Evolutionary conservation across 23 tunicate genomes (phyloP), one percentile per base, ranked within the genome.

Genomic region (Trididemnum nubilum): DNA sequence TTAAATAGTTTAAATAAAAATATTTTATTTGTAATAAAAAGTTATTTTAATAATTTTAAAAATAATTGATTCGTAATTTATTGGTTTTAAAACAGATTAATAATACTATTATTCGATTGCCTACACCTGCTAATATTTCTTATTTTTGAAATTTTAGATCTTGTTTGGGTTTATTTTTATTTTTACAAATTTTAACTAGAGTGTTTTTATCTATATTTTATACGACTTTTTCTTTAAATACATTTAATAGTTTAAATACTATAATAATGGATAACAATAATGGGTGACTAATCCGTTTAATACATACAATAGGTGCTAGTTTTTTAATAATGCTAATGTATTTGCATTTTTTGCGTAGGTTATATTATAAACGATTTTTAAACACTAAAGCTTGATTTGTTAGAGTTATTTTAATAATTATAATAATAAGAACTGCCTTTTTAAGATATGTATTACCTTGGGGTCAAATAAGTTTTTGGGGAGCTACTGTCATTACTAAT

Each of bases 381-480:
- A 59, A 78, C 29, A 28, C 27, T n/a, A 18, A 9, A 0, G 71
- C 61, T 3, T 57, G 83, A 35, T 63, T 57, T 30, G 9, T 57
- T 5, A 59, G 83, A 33, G 83, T 60, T 19, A 34, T 78, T 30
- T 31, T 78, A 25, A 15, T 78, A 0, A n/a, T 78, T 30, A 21
- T 78, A 39, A 25, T 38, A 32, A 78, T 78, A 1, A 15, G 22
- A 1, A 60, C 76, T 61, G 70, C 83, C 9, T 78, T 78, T 63
- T 57, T 78, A 57, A 35, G 83, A 1, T 78, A 78, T 60, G 85
- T 81, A 37, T 37, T 81, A 0, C 77, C 85, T 35, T 81, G 85
- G 70, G 36, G 85, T 0, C 77, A 81, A 35, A 81, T 81, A 81
- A 81, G 85, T 69, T 81, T 33, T 81, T 81, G 85, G 70, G 36